Evolutionary conservation across 2,888 invertebrate species (phyloP), one percentile per base, ranked within the genome.

Genomic region (Apamea monoglypha): DNA sequence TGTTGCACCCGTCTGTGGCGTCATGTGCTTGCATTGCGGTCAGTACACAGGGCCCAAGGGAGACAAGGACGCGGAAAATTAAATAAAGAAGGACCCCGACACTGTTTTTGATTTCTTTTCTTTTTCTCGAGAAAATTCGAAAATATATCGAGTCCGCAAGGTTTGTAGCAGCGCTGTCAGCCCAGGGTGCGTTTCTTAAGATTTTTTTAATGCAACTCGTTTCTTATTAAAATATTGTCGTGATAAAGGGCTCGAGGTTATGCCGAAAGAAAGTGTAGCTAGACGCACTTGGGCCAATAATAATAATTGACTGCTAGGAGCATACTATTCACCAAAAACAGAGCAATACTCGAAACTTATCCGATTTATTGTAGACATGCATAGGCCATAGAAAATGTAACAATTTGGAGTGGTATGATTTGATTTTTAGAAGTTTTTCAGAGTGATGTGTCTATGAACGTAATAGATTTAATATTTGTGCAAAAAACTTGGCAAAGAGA

Each of bases 11-110:
- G 63, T 40, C 44, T 61, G 71, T 88, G 88, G 76, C 84, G 78
- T 82, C 89, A 86, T 53, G 56, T 63, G 74, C 32, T 50, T n/a
- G 74, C 61, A 86, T 86, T 88, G 90, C 86, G 86, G 88, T 80
- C 80, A 76, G 40, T 29, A 25, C n/a, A 21, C 5, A 29, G 29
- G 68, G 77, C 29, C 59, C 74, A 85, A 75, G 78, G 63, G 25
- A 84, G 1, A 66, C 53, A 44, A 50, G 53, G 0, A 16, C 18
- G 88, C 78, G 83, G 32, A 36, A 32, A 25, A 25, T 12, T 36
- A 18, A 63, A 32, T 32, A 36, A 64, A 64, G 5, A 36, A 10
- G 1, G 10, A 25, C 6, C 14, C 25, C 25, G 64, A 36, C 21
- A 12, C 36, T 25, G 32, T 36, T 21, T 36, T 32, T 64, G 5